These are phyloP conservation scores for Mus pahari DNA, from an alignment of 2,113 vertebrate genomes.

Conservation along the genomic window DNA sequence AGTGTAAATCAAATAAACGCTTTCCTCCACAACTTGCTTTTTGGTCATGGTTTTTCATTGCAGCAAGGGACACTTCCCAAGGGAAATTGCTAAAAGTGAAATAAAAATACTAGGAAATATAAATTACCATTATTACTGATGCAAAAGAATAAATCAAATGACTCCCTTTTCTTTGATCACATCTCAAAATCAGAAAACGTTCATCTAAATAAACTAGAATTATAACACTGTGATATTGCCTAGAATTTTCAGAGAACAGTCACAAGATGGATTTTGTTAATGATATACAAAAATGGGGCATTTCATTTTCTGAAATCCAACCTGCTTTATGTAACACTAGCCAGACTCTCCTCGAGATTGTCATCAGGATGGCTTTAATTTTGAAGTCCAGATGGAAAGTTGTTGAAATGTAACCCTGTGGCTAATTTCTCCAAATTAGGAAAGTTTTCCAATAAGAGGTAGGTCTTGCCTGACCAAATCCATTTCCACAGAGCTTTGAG, in stretches of 20 bases:
- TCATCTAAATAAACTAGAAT: constrained; percentile 24
- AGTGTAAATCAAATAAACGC: not conserved
- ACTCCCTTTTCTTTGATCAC: not conserved
- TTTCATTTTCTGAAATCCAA: constrained; percentile 61
- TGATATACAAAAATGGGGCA: constrained; percentile 44
- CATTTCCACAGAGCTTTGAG: not conserved
- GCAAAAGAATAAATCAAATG: constrained; percentile 40
- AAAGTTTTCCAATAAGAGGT: not conserved
- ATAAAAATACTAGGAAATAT: not conserved
- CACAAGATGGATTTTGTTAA: constrained; percentile 41
- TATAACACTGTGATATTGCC: not conserved
- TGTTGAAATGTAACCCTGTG: constrained; percentile 18
- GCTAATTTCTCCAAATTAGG: not conserved
- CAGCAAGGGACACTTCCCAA: not conserved
- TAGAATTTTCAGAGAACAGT: constrained; percentile 33
- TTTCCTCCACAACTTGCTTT: not conserved
- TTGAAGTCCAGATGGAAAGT: constrained; percentile 21
- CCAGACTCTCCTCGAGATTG: constrained; percentile 16
- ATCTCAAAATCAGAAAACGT: constrained; percentile 45
- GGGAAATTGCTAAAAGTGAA: not conserved
- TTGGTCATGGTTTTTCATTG: too few species aligned
- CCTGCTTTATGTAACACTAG: constrained; percentile 27
- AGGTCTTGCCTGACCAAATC: not conserved
- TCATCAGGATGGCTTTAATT: constrained; percentile 36
- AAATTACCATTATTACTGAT: not conserved